These are phyloP conservation scores for Agrotis exclamationis DNA, from an alignment of 2,888 invertebrate genomes.

Conservation along the genomic window DNA sequence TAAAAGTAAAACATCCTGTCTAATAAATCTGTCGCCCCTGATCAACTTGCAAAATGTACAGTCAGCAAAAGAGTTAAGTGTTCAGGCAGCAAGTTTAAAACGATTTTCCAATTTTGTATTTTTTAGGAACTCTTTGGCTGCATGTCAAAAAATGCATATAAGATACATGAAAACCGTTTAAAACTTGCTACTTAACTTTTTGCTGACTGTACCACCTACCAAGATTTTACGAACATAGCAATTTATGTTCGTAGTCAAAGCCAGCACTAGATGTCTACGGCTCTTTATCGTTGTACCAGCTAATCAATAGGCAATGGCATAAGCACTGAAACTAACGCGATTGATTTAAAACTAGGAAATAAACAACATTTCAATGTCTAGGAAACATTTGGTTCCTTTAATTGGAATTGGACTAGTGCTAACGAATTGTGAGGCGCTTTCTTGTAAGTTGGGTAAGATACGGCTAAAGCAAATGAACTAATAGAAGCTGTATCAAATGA, in stretches of 20 bases:
- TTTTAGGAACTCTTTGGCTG: no score
- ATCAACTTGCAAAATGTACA: slow-evolving; percentile 54
- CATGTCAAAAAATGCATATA: no score
- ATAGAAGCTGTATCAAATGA: not conserved
- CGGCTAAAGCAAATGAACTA: slow-evolving; percentile 6
- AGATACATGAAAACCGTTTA: no score
- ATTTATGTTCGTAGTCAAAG: slow-evolving; percentile 52
- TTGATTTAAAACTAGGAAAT: slow-evolving; percentile 80
- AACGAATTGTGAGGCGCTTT: slow-evolving; percentile 48
- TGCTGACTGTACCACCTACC: slow-evolving; percentile 13
- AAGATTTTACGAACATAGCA: slow-evolving; percentile 48
- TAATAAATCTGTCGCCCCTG: slow-evolving; percentile 42
- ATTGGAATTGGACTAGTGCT: slow-evolving; percentile 68
- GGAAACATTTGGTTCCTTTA: slow-evolving; percentile 74
- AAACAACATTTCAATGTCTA: slow-evolving; percentile 75
- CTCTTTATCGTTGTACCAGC: slow-evolving; percentile 48
- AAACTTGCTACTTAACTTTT: no score
- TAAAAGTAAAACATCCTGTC: slow-evolving; percentile 37
- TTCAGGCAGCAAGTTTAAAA: no score
- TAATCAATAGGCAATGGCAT: slow-evolving; percentile 72
- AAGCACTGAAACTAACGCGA: slow-evolving; percentile 72
- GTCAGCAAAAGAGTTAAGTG: no score
- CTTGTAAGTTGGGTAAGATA: slow-evolving; percentile 10
- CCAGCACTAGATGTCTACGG: slow-evolving; percentile 32
- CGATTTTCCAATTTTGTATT: no score